Percentiles rank a stretch among this genome's conserved stretches.
phyloP scores from a whole-genome alignment of 2,888 invertebrate species.

The Tridacna gigas region DNA sequence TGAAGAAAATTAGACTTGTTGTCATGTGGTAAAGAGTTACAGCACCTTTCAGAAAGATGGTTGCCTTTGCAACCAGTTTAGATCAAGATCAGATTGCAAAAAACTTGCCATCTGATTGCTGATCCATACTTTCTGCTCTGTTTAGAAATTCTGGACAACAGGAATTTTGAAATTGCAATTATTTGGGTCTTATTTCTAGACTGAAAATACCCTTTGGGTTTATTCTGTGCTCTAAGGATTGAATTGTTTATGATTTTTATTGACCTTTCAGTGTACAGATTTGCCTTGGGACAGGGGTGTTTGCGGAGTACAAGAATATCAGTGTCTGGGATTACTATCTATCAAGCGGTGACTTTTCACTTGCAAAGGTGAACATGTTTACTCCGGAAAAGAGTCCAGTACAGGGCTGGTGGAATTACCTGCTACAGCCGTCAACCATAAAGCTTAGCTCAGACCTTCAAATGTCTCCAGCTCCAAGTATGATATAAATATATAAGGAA shows the following conservation, averaged over 20 bases:
- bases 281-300: background rate
- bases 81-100: too few relatives aligned
- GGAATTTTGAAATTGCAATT: too few relatives aligned
- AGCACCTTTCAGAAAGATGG: too few relatives aligned
- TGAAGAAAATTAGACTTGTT: too few relatives aligned
- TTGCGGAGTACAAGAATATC: slow-evolving; percentile 34
- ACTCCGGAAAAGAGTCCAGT: background rate
- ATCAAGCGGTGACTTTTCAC: slow-evolving; percentile 1
- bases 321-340: slow-evolving; percentile 33
- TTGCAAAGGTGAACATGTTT: background rate
- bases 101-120: too few relatives aligned
- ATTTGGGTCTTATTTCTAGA: too few relatives aligned
- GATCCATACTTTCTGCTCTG: too few relatives aligned
- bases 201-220: too few relatives aligned
- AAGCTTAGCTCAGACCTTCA: background rate
- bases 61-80: too few relatives aligned
- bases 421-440: slow-evolving; percentile 3
- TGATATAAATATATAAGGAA: too few relatives aligned
- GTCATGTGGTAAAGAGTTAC: too few relatives aligned
- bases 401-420: slow-evolving; percentile 37
- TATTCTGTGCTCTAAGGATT: background rate
- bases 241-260: background rate
- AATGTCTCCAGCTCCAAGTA: slow-evolving; percentile 4
- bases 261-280: slow-evolving; percentile 31
- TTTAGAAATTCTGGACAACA: too few relatives aligned